Evolutionary conservation across 2,888 invertebrate genomes (phyloP), one percentile per base, ranked within the genome.

Genomic region (Chrysotoxum bicinctum): DNA sequence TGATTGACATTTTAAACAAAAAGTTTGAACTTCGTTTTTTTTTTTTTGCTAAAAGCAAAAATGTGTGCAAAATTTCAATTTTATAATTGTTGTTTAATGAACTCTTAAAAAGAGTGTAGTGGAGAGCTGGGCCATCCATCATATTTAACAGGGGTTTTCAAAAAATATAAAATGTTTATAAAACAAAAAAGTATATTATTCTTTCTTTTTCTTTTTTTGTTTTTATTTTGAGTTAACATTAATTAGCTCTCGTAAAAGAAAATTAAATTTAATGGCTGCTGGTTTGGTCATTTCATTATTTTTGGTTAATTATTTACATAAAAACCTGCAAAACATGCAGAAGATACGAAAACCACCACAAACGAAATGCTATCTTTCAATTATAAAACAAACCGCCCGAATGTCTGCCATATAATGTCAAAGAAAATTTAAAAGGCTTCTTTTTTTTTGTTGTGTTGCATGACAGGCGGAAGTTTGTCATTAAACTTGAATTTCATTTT

Each of bases 381-480:
- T 58, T 37, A 45, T 45, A 30, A 45, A 21, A 48, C 8, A 32
- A 7, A 14, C 10, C 40, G 50, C 50, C 66, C 7, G 14, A 35
- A 50, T 66, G 64, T 66, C 66, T 66, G 35, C 66, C 66, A 66
- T 66, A 54, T 14, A 35, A 35, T n/a, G 50, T 50, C 30, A 45
- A 64, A 62, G 40, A 23, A 48, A 64, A 35, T 37, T 21, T 19
- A 35, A 48, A 21, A 48, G n/a, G 9, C 26, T n/a, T 14, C 30
- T 43, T 43, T 16, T 23, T n/a, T 23, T 50, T 14, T 21, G 10
- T 48, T 45, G 5, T 10, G 12, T 48, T 60, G 32, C 19, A 43
- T 74, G 23, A 79, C 50, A 52, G 43, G 43, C 60, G 79, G 79
- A 79, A 79, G 66, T 58, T 45, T 58, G 54, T 75, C 69, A 69